phyloP scores from a whole-genome alignment of 1,140 invertebrate genomes.

The Melanaphis sacchari region DNA sequence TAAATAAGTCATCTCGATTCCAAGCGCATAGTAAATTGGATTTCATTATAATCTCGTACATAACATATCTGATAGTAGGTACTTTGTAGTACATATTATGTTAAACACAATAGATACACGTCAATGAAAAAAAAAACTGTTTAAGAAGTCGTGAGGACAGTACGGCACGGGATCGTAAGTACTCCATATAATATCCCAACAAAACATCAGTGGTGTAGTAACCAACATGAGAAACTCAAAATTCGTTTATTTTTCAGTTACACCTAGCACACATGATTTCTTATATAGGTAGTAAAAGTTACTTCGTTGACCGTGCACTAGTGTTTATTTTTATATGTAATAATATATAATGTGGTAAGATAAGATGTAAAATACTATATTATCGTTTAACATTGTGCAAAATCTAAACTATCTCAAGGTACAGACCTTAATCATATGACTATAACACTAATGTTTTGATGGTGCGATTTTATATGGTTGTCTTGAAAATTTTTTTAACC shows the following conservation, averaged over 20 bases:
- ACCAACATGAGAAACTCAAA: not conserved
- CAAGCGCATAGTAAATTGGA: not conserved
- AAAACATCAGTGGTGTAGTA: not conserved
- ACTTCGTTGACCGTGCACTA: not conserved
- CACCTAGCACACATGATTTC: not conserved
- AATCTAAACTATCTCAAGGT: not conserved
- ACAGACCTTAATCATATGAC: not conserved
- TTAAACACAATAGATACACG: not conserved
- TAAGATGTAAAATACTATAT: not conserved
- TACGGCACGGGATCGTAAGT: not conserved
- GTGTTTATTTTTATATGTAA: not conserved
- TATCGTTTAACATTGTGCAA: not conserved
- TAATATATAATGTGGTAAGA: not conserved
- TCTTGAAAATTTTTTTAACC: not conserved
- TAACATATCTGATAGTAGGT: not conserved
- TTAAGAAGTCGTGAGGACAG: not conserved
- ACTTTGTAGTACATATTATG: not conserved
- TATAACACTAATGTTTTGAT: not conserved
- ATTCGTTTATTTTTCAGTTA: not conserved
- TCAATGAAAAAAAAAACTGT: not conserved
- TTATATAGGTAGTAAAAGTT: not conserved
- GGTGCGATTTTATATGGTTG: not conserved
- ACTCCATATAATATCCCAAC: not conserved
- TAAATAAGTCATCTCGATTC: not conserved
- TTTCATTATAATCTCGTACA: not conserved